These are phyloP conservation scores for Bellardia bayeri DNA, from an alignment of 2,888 invertebrate genomes.

Conservation along the genomic window DNA sequence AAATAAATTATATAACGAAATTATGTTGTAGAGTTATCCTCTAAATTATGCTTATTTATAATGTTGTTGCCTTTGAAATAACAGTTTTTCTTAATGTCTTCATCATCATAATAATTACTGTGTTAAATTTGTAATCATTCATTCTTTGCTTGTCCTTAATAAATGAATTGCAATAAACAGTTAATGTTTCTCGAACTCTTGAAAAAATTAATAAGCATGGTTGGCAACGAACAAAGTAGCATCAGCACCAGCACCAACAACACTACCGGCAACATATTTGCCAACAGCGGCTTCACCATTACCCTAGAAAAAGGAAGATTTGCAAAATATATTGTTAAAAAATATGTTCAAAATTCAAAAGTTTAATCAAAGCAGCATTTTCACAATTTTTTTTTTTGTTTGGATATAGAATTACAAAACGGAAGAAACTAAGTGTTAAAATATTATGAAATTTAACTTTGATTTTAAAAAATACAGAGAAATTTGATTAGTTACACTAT, in stretches of 20 bases:
- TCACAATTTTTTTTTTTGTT: background rate
- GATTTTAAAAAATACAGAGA: background rate
- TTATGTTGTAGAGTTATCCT: slow-evolving; percentile 61
- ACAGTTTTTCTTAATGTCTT: slow-evolving; percentile 47
- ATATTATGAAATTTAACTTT: background rate
- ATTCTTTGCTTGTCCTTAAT: slow-evolving; percentile 68
- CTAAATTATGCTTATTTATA: slow-evolving; percentile 34
- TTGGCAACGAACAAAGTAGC: slow-evolving; percentile 96
- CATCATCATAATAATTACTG: slow-evolving; percentile 60
- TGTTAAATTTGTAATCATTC: slow-evolving; percentile 50
- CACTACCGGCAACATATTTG: slow-evolving; percentile 95
- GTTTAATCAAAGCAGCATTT: background rate
- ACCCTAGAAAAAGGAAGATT: slow-evolving; percentile 86
- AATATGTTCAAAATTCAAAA: background rate
- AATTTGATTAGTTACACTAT: background rate
- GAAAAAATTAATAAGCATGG: slow-evolving; percentile 93
- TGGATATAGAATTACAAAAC: background rate
- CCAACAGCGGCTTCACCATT: slow-evolving; percentile 96
- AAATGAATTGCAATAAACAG: slow-evolving; percentile 73
- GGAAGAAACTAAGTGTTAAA: background rate
- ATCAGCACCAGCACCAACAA: slow-evolving; percentile 93
- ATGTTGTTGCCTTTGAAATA: slow-evolving; percentile 22
- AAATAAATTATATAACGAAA: slow-evolving; percentile 68
- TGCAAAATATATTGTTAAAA: slow-evolving; percentile 60
- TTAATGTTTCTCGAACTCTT: slow-evolving; percentile 69